Base-by-base conservation (phyloP, 2,888 invertebrate species). In the Sarcophaga subvicina region DNA sequence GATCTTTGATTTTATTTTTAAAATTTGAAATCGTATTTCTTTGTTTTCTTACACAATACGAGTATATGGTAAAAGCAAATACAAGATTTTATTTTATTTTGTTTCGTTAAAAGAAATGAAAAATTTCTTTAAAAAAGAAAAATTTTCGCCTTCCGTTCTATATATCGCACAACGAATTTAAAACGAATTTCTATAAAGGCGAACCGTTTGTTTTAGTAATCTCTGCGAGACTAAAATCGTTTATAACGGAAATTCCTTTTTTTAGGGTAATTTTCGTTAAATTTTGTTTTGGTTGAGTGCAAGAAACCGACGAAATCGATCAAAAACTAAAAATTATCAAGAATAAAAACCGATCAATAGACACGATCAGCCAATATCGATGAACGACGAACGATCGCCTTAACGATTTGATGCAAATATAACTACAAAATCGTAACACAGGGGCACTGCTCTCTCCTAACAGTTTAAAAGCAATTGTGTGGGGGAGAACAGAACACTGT, bases 231-330 rank as follows among this genome's bases (percentile, higher is more conserved):
- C 87, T 87, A 81, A 70, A 77, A 62, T 62, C 20, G 25, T 54
- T 54, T 72, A 62, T 25, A 84, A 84, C 47, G 73, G 78, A 75
- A 82, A 63, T 84, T 87, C 81, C 87, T 82, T 84, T 71, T 73
- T 64, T 67, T 73, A 14, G 54, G 54, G 14, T 54, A 54, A 54
- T 54, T 54, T 77, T 60, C 60, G 70, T 67, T 37, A 37, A 37
- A 37, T 37, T 49, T 73, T 62, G 45, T 75, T 71, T 64, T 60
- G 66, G 27, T 37, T 59, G 4, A 72, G 72, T 64, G 70, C 25
- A 20, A 71, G 66, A 11, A 72, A 22, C 70, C 14, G 10, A 54
- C 75, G 25, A 2, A 62, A 69, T 62, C 6, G 49, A 49, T 27
- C 25, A 54, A 66, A 70, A 70, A 62, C 22, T 22, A 47, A 22